Conservation (phyloP, 2,113 vertebrate species). For the Thermophis baileyi region DNA sequence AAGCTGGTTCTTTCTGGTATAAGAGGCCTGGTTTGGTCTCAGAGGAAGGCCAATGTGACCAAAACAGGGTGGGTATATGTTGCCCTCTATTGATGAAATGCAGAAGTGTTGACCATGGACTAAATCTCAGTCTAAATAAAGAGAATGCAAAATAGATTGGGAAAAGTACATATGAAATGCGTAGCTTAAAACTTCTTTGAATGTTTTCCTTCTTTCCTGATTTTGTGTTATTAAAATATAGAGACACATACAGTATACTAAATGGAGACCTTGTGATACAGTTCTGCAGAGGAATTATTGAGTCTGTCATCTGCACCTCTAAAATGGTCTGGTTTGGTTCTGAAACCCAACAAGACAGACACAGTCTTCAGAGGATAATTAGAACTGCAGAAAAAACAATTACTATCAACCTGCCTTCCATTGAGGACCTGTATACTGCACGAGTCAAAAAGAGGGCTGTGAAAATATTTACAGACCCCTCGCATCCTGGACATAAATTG, state of each 20-base stretch:
- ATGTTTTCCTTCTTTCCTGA: not conserved
- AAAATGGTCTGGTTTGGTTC: too few species aligned
- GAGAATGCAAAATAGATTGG: not conserved
- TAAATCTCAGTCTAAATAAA: not conserved
- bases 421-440: too few species aligned
- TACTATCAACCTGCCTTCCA: too few species aligned
- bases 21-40: not conserved
- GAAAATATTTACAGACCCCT: too few species aligned
- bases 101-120: not conserved
- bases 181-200: not conserved
- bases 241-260: not conserved
- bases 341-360: too few species aligned
- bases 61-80: not conserved
- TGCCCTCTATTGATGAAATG: not conserved
- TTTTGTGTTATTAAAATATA: not conserved
- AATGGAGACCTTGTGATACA: not conserved
- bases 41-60: not conserved
- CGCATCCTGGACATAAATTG: too few species aligned
- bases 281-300: too few species aligned
- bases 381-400: too few species aligned
- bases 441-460: too few species aligned
- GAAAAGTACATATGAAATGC: not conserved
- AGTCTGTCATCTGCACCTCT: too few species aligned
- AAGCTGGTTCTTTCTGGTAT: not conserved
- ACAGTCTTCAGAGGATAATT: too few species aligned